Conservation (phyloP, 2,797 vertebrate genomes). For the Chiloscyllium punctatum region DNA sequence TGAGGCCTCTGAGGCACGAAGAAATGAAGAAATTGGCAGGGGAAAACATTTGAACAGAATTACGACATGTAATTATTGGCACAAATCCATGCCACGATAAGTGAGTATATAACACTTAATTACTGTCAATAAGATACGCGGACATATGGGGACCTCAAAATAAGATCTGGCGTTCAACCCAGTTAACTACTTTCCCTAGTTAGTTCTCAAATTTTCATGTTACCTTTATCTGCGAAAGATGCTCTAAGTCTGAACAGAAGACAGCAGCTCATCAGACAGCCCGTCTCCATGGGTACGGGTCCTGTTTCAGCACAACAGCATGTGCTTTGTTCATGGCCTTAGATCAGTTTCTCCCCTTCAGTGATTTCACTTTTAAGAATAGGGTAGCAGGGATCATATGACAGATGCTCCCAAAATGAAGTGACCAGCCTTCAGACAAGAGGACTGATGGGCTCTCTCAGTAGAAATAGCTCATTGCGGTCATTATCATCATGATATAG, state of each 20-base stretch:
- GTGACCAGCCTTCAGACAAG: conserved; percentile 47
- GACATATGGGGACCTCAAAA: background rate
- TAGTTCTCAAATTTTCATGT: conserved; percentile 21
- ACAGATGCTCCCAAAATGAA: conserved; percentile 50
- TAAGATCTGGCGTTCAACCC: conserved; percentile 28
- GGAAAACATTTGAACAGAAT: conserved; percentile 64
- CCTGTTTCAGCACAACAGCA: conserved; percentile 44
- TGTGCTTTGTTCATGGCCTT: conserved; percentile 50
- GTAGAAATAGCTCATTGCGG: conserved; percentile 42
- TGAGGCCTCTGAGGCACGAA: conserved; percentile 63
- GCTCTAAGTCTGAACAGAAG: conserved; percentile 15
- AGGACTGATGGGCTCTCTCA: conserved; percentile 43
- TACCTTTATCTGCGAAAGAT: conserved; percentile 19
- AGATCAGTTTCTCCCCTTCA: conserved; percentile 49
- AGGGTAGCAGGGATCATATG: conserved; percentile 46
- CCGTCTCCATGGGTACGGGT: conserved; percentile 43
- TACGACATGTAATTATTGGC: conserved; percentile 60
- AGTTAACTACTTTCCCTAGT: background rate
- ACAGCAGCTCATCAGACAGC: conserved; percentile 39
- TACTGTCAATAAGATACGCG: background rate
- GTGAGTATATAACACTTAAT: conserved; percentile 57
- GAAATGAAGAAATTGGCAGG: conserved; percentile 58
- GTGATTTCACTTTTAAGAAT: conserved; percentile 45
- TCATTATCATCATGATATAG: conserved; percentile 58
- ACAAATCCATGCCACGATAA: conserved; percentile 58